These are phyloP conservation scores for Macrochelys suwanniensis DNA, from an alignment of 2,797 vertebrate species.

Conservation along the genomic window DNA sequence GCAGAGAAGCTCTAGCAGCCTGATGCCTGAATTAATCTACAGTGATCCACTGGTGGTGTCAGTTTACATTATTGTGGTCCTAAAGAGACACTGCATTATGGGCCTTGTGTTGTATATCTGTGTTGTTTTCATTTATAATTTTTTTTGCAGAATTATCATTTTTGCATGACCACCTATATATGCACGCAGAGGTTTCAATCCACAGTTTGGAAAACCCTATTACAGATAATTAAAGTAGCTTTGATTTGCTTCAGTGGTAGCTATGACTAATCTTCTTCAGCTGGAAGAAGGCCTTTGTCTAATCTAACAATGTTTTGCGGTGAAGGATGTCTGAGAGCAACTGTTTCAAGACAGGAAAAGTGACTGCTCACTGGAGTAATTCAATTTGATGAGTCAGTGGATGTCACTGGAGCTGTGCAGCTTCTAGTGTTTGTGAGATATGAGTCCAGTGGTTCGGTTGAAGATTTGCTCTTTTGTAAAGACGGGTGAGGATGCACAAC, in stretches of 20 bases:
- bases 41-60: neutral
- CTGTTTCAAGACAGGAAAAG: neutral
- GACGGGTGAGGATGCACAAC: neutral
- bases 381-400: neutral
- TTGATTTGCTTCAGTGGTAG: neutral
- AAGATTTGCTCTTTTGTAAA: neutral
- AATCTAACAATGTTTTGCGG: neutral
- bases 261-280: neutral
- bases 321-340: neutral
- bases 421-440: neutral
- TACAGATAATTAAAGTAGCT: neutral
- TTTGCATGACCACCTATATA: neutral
- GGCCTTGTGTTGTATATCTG: neutral
- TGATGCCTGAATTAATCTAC: neutral
- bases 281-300: slow-evolving; percentile 13
- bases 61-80: neutral
- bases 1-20: neutral
- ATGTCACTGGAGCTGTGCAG: too few species aligned
- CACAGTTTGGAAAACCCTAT: neutral
- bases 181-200: neutral
- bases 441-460: neutral
- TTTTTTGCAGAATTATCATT: neutral
- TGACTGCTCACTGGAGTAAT: neutral
- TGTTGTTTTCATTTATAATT: neutral
- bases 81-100: neutral